Evolutionary conservation across 2,797 vertebrate species (phyloP), one percentile per base, ranked within the genome.

Genomic region (Chiloscyllium punctatum): DNA sequence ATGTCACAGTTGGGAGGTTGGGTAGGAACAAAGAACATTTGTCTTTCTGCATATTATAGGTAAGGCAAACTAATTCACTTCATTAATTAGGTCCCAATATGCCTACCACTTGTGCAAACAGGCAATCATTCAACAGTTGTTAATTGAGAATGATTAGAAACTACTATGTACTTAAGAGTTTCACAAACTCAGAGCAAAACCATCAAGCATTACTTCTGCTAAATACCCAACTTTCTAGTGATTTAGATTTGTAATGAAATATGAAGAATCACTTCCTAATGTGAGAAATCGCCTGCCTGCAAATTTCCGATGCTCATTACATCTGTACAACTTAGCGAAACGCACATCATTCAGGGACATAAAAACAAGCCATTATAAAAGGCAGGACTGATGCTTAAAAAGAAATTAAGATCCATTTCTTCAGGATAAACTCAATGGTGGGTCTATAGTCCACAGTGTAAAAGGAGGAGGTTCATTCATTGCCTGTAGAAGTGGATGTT

Each of bases 381-480:
- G n/a, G 62, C 62, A 68, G 21, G 62, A 25, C 18, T 68, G 90
- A 66, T 68, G 90, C 90, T 92, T 92, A 92, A 92, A 92, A 92
- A 91, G 30, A 92, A 92, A 92, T 92, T 92, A 68, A 92, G 62
- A 69, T 92, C 90, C 90, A 92, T 92, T 92, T 92, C 90, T 92
- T n/a, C 62, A 69, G 66, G 37, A 92, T 66, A 92, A 69, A 92
- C 90, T 92, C 90, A n/a, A 92, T 92, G 90, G 90, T 92, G 90
- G 90, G 90, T 92, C 90, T 69, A 92, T 69, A 92, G 90, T 66
- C 90, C 66, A 92, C 62, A 69, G 62, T 92, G 90, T 92, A 68
- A 92, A 37, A 92, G 90, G 66, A 69, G 90, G 90, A 92, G 90
- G 69, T 69, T 92, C 90, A 92, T 92, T 92, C 90, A 92, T 66